Evolutionary conservation across 64 coral and sea anemone genomes (phyloP).

Genomic region (Actinia equina): DNA sequence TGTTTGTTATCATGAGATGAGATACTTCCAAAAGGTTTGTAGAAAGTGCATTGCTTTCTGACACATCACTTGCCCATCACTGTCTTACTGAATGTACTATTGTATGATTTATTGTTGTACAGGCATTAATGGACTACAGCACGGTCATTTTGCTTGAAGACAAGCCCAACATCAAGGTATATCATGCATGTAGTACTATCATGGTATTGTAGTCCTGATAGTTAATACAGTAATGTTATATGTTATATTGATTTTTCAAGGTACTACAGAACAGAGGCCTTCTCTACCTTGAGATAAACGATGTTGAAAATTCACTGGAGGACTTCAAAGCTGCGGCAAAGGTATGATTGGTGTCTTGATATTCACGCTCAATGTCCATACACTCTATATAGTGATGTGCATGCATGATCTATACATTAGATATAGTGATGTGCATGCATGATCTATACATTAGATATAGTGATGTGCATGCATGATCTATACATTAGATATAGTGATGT

Average conservation of each 20-base stretch:
- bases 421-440: background rate
- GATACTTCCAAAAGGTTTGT: conserved; percentile 88
- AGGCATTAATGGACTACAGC: conserved; percentile 99
- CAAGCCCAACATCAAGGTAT: conserved; percentile 40
- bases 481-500: no score
- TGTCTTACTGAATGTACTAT: background rate
- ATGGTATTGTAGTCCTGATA: no score
- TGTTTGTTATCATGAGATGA: conserved; percentile 98
- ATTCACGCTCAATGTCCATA: no score
- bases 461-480: background rate
- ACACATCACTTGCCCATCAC: background rate
- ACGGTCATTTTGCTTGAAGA: conserved; percentile 82
- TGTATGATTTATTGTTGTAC: background rate
- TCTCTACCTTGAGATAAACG: conserved; percentile 84
- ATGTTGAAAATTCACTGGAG: conserved; percentile 83
- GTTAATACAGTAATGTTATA: no score
- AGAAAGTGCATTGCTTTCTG: background rate
- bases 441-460: background rate
- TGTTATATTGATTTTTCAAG: conserved; percentile 11
- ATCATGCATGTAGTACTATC: no score
- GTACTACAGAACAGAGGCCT: conserved; percentile 98
- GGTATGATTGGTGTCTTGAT: conserved; percentile 29
- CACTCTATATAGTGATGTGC: no score
- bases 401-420: no score
- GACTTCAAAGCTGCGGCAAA: conserved; percentile 82